Evolutionary conservation across 2,888 invertebrate genomes (phyloP).

Genomic region (Syrista parreyssii): DNA sequence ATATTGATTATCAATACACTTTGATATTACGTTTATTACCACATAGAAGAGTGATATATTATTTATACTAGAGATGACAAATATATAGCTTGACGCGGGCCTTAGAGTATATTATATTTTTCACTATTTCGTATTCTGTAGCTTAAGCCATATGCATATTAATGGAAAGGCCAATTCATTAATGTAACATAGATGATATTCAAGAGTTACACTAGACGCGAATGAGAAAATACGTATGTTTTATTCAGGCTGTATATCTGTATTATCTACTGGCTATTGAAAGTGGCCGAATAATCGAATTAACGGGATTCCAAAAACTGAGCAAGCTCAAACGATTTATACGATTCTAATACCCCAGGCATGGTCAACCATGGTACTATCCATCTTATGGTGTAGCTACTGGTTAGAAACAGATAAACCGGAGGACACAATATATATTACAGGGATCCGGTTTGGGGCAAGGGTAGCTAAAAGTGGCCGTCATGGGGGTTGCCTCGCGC

Average conservation of each 20-base stretch:
- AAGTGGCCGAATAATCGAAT: constrained; percentile 21
- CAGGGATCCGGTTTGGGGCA: constrained; percentile 15
- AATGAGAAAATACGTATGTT: neutral
- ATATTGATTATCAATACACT: neutral
- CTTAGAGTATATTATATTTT: too few species aligned
- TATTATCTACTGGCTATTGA: neutral
- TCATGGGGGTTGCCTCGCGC: constrained; percentile 21
- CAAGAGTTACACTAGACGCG: neutral
- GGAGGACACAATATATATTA: constrained; percentile 23
- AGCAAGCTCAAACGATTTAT: constrained; percentile 19
- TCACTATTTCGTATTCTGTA: neutral
- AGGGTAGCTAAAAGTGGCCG: constrained; percentile 22
- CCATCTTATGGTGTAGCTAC: constrained; percentile 20
- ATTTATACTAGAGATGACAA: neutral
- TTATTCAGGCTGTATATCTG: neutral
- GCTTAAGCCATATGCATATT: neutral
- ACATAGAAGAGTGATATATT: neutral
- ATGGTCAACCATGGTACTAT: constrained; percentile 9
- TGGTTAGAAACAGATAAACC: constrained; percentile 30
- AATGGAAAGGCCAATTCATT: neutral
- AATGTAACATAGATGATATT: neutral
- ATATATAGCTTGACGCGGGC: too few species aligned
- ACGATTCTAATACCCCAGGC: constrained; percentile 20
- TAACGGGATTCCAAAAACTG: constrained; percentile 19
- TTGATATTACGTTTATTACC: neutral